Evolutionary conservation across 2,113 vertebrate species (phyloP).

Genomic region (Sinocyclocheilus maitianheensis): DNA sequence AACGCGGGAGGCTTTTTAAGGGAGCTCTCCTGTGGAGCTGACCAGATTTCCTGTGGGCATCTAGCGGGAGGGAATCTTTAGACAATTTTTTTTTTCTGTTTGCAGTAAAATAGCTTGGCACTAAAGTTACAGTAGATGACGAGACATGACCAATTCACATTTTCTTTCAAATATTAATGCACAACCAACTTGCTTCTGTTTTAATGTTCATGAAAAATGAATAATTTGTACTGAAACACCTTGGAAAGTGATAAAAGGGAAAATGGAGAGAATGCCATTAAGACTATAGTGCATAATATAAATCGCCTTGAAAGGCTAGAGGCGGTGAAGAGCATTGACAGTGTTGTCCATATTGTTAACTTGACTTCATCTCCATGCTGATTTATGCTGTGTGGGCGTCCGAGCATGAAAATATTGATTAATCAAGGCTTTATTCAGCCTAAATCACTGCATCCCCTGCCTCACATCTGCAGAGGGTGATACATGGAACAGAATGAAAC

Average conservation of each 20-base stretch:
- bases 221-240: not conserved
- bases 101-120: not conserved
- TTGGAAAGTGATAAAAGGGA: not conserved
- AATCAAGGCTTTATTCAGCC: constrained; percentile 35
- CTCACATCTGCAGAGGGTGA: constrained; percentile 8
- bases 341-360: constrained; percentile 37
- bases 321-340: not conserved
- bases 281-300: constrained; percentile 19
- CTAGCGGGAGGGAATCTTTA: constrained; percentile 36
- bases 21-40: constrained; percentile 46
- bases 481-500: not conserved
- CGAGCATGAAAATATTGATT: constrained; percentile 40
- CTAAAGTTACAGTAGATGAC: not conserved
- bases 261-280: not conserved
- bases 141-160: not conserved
- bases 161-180: not conserved
- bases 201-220: not conserved
- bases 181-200: not conserved
- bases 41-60: constrained; percentile 53
- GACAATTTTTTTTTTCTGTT: not conserved
- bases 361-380: constrained; percentile 21
- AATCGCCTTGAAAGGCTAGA: constrained; percentile 43
- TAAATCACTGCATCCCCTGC: not conserved
- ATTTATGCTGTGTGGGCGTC: constrained; percentile 38
- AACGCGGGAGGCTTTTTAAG: constrained; percentile 46